Conservation (phyloP, 2,888 invertebrate species). For the Stictocephala bisonia region DNA sequence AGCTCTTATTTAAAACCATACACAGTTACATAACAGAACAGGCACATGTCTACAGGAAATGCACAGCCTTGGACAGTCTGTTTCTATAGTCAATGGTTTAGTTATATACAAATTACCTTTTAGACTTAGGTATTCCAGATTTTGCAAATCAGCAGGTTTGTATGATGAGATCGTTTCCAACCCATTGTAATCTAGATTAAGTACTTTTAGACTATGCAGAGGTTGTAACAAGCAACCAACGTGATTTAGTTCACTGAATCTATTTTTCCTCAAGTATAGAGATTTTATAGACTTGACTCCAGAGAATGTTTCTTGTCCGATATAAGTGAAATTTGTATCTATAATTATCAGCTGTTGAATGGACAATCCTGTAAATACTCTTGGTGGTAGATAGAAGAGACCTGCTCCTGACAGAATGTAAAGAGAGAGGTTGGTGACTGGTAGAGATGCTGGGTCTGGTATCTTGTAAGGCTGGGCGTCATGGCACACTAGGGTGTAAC, state of each 20-base stretch:
- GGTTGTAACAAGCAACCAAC: background rate
- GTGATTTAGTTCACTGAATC: too few relatives aligned
- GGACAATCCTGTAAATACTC: background rate
- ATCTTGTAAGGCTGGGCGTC: background rate
- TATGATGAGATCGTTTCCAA: background rate
- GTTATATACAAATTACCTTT: too few relatives aligned
- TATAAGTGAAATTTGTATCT: slow-evolving; percentile 12
- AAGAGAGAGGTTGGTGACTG: background rate
- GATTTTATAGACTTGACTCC: slow-evolving; percentile 12
- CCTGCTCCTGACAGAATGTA: background rate
- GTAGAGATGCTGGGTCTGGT: background rate
- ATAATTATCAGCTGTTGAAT: slow-evolving; percentile 22
- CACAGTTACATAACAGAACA: too few relatives aligned
- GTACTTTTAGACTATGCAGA: background rate
- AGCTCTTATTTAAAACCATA: too few relatives aligned
- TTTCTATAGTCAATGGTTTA: too few relatives aligned
- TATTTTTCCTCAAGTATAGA: slow-evolving; percentile 1
- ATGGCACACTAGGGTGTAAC: background rate
- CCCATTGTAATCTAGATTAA: background rate
- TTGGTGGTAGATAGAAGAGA: slow-evolving; percentile 17
- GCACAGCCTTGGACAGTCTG: too few relatives aligned
- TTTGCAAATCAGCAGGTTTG: slow-evolving; percentile 3
- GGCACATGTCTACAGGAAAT: too few relatives aligned
- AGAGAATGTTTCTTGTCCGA: slow-evolving; percentile 4
- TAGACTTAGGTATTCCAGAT: slow-evolving; percentile 29